These are phyloP conservation scores for Anisognathus igniventris DNA, from an alignment of 2,797 vertebrate genomes.

Conservation along the genomic window DNA sequence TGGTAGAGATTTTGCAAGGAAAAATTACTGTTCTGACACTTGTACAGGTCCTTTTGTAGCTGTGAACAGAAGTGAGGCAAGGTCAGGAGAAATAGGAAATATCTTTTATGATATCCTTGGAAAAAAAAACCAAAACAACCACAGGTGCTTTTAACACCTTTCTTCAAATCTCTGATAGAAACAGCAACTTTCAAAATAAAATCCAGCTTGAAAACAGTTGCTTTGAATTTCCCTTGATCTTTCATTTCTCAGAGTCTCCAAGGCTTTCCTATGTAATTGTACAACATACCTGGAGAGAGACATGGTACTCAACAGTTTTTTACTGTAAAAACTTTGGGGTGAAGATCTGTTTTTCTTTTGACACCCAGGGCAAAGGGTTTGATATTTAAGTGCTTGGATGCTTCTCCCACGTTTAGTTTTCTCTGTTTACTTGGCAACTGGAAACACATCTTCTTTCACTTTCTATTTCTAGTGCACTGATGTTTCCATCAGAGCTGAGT, in stretches of 20 bases:
- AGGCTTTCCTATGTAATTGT: not conserved
- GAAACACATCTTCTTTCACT: not conserved
- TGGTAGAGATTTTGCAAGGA: not conserved
- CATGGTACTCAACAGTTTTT: not conserved
- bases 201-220: not conserved
- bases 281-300: not conserved
- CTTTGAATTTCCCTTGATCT: not conserved
- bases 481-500: not conserved
- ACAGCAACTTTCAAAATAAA: conserved; percentile 1
- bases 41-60: not conserved
- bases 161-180: not conserved
- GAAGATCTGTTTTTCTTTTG: not conserved
- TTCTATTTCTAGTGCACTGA: not conserved
- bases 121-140: not conserved
- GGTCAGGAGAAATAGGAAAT: not conserved
- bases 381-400: not conserved
- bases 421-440: not conserved
- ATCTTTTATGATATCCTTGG: not conserved
- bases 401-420: not conserved
- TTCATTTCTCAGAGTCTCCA: not conserved
- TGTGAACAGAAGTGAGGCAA: conserved; percentile 5
- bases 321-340: not conserved
- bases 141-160: not conserved
- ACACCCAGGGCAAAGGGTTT: not conserved
- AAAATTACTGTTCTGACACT: not conserved